phyloP scores from a whole-genome alignment of 2,113 vertebrate species.

The Hippocampus zosterae region DNA sequence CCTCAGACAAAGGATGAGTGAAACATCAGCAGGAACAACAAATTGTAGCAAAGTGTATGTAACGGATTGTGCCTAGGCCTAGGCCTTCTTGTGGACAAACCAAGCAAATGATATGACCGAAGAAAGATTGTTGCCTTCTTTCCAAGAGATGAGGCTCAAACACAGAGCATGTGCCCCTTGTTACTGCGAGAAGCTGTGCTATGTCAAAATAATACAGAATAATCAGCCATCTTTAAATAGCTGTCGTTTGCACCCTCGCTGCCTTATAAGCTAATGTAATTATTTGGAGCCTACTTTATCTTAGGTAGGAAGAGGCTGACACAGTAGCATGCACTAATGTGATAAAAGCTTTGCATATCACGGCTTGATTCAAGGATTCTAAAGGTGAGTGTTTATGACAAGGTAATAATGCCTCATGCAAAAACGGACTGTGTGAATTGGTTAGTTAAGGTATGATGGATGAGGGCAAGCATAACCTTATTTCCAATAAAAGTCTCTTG shows the following conservation, averaged over 20 bases:
- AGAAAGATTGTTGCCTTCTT: constrained; percentile 11
- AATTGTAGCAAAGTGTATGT: constrained; percentile 17
- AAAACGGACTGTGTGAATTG: constrained; percentile 94
- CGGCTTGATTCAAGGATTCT: constrained; percentile 80
- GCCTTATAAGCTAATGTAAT: constrained; percentile 79
- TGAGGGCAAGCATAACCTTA: constrained; percentile 86
- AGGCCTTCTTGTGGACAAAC: constrained; percentile 48
- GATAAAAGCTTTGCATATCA: constrained; percentile 96
- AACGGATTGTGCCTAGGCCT: constrained; percentile 18
- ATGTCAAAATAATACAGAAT: constrained; percentile 75
- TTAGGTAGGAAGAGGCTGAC: constrained; percentile 93
- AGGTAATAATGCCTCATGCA: constrained; percentile 96
- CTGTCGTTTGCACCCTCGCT: constrained; percentile 67
- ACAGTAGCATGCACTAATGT: constrained; percentile 91
- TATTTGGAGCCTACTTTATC: constrained; percentile 89
- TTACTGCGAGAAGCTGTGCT: constrained; percentile 50
- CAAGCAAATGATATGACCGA: constrained; percentile 24
- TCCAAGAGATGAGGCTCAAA: not conserved
- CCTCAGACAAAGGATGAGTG: constrained; percentile 46
- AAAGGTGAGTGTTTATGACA: constrained; percentile 99
- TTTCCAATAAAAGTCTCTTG: constrained; percentile 88
- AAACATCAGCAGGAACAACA: constrained; percentile 44
- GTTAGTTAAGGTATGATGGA: constrained; percentile 99
- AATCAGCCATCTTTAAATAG: constrained; percentile 73
- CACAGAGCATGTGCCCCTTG: not conserved